phyloP scores from a whole-genome alignment of 2,113 vertebrate species.

The Anser cygnoides region DNA sequence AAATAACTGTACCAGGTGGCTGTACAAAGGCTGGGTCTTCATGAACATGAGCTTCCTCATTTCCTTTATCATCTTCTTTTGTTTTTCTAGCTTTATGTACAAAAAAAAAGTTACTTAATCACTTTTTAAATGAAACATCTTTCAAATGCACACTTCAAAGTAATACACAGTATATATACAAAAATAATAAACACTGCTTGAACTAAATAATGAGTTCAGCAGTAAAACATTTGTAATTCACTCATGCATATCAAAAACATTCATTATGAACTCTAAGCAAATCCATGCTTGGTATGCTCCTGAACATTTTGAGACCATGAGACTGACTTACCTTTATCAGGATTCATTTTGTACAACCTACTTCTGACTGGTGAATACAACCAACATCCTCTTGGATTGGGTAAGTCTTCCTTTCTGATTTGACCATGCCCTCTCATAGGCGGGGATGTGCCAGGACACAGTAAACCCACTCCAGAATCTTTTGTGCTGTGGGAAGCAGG shows the following conservation, averaged over 20 bases:
- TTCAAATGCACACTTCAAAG: neutral
- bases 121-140: neutral
- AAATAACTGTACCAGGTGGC: constrained; percentile 74
- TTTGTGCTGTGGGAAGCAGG: constrained; percentile 83
- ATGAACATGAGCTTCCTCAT: constrained; percentile 54
- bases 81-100: constrained; percentile 32
- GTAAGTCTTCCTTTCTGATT: constrained; percentile 26
- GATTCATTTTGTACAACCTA: constrained; percentile 1
- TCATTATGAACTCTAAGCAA: neutral
- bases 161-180: neutral
- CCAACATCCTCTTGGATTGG: constrained; percentile 73
- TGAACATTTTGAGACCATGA: neutral
- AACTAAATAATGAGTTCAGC: neutral
- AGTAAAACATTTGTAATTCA: neutral
- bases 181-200: neutral
- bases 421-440: constrained; percentile 30
- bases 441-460: constrained; percentile 71
- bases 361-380: constrained; percentile 76
- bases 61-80: constrained; percentile 45
- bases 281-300: neutral
- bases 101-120: neutral
- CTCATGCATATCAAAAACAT: neutral
- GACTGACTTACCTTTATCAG: constrained; percentile 68
- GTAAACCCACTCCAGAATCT: constrained; percentile 86
- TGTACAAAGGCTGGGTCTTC: constrained; percentile 65